These are phyloP conservation scores for Tetragnatha montana DNA, from an alignment of 2,888 invertebrate species.

Conservation along the genomic window DNA sequence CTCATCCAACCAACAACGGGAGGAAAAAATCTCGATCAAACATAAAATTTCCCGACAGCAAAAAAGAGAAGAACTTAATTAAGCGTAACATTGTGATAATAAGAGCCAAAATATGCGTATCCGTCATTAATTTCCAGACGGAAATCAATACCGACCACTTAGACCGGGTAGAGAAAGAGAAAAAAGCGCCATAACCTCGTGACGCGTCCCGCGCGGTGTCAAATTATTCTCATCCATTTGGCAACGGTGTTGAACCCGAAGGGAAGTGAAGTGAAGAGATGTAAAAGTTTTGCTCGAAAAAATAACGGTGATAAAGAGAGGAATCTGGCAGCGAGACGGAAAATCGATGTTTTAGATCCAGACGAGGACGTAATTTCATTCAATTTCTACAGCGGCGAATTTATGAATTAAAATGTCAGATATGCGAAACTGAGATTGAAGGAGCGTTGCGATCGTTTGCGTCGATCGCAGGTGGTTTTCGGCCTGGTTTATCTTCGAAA, in stretches of 20 bases:
- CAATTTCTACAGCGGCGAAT: constrained; percentile 21
- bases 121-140: constrained; percentile 3
- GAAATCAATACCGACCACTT: neutral
- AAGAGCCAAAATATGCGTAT: constrained; percentile 3
- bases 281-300: neutral
- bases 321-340: constrained; percentile 4
- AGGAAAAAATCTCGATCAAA: neutral
- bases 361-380: constrained; percentile 48
- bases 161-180: neutral
- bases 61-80: constrained; percentile 7
- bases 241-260: neutral
- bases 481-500: neutral
- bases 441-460: neutral
- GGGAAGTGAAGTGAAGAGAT: constrained; percentile 5
- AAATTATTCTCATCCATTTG: constrained; percentile 12
- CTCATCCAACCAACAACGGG: neutral
- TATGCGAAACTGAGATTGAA: constrained; percentile 8
- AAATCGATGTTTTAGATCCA: constrained; percentile 30
- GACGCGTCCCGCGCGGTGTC: neutral
- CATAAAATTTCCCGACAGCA: neutral
- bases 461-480: neutral
- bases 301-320: neutral
- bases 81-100: constrained; percentile 15
- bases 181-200: neutral
- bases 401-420: constrained; percentile 31